Evolutionary conservation across 2,113 vertebrate species (phyloP).

Genomic region (Pollimyrus isidori): DNA sequence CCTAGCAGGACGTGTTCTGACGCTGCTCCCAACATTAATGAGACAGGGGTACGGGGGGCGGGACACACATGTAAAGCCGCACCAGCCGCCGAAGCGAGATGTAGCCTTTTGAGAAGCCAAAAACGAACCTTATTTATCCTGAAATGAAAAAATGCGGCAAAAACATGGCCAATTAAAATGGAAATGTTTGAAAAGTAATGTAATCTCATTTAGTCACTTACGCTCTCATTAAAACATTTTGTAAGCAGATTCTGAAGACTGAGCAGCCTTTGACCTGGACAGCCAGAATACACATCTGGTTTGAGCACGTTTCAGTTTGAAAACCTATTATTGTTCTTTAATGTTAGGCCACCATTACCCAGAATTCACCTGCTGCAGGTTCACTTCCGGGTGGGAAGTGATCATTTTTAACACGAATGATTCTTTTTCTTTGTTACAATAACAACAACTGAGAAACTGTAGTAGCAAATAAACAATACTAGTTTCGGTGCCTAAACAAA

Average conservation of each 20-base stretch:
- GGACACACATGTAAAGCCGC: not conserved
- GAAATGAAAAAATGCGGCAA: not conserved
- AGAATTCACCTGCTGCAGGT: not conserved
- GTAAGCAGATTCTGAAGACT: not conserved
- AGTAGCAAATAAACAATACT: not conserved
- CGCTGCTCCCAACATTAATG: slow-evolving; percentile 3
- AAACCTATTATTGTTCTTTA: not conserved
- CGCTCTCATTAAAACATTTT: not conserved
- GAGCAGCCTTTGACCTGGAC: not conserved
- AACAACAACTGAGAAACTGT: not conserved
- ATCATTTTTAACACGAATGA: not conserved
- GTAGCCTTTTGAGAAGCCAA: not conserved
- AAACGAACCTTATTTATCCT: not conserved
- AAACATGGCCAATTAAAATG: not conserved
- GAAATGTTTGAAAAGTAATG: not conserved
- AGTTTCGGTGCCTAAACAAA: not conserved
- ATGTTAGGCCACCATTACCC: not conserved
- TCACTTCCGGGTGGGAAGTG: not conserved
- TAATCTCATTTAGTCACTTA: not conserved
- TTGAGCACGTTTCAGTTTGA: not conserved
- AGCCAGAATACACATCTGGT: not conserved
- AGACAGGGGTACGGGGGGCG: not conserved
- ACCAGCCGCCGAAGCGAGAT: not conserved
- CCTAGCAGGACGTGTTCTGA: not conserved
- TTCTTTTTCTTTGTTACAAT: not conserved